Percentiles rank a stretch among this genome's conserved stretches.
phyloP scores from a whole-genome alignment of 1,140 invertebrate genomes.

The Papilio machaon region DNA sequence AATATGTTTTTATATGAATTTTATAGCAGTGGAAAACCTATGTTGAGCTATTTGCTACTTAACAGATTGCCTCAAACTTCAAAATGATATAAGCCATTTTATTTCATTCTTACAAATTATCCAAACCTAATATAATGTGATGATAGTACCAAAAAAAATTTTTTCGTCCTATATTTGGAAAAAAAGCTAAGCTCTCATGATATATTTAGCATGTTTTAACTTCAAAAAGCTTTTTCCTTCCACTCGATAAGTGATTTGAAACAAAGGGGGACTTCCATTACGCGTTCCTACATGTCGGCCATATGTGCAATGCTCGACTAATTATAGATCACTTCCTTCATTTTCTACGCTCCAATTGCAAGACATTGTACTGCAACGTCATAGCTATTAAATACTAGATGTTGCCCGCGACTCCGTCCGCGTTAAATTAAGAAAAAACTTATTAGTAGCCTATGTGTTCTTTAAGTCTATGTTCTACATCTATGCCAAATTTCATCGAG shows the following conservation, averaged over 20 bases:
- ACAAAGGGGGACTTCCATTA: constrained; percentile 18
- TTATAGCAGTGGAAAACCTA: too few relatives aligned
- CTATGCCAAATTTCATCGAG: too few relatives aligned
- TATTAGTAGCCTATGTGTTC: too few relatives aligned
- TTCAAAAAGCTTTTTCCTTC: not conserved
- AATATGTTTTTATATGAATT: too few relatives aligned
- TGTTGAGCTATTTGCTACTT: too few relatives aligned
- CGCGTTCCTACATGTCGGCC: constrained; percentile 7
- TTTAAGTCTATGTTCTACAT: too few relatives aligned
- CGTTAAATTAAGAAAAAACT: too few relatives aligned
- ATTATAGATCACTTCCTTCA: constrained; percentile 20
- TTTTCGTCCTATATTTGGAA: not conserved
- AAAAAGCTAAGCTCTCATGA: not conserved
- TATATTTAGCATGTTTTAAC: not conserved
- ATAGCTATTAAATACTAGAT: not conserved
- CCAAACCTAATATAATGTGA: too few relatives aligned
- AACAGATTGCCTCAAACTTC: too few relatives aligned
- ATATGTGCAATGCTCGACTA: not conserved
- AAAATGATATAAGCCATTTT: too few relatives aligned
- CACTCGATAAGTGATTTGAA: constrained; percentile 13
- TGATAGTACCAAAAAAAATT: not conserved
- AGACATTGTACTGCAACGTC: not conserved
- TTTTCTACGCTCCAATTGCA: constrained; percentile 16
- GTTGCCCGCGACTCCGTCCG: too few relatives aligned
- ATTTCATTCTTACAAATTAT: too few relatives aligned